A percentile compares a stretch with the other conserved stretches of the same genome.
phyloP scores from a whole-genome alignment of 2,113 vertebrate genomes.

The Tringa solitaria region DNA sequence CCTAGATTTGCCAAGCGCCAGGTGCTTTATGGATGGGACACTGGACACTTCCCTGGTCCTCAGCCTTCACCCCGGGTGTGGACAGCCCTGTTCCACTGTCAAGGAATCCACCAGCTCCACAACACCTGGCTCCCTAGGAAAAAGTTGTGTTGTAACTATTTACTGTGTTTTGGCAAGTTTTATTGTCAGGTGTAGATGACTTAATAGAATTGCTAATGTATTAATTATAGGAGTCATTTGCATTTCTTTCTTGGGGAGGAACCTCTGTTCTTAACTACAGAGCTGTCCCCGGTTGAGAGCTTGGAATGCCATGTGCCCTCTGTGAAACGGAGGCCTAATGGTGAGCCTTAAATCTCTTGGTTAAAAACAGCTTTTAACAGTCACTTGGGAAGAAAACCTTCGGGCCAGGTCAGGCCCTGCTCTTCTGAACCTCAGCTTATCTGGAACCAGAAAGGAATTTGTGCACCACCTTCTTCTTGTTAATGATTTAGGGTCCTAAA shows the following conservation, averaged over 20 bases:
- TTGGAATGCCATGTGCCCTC: not conserved
- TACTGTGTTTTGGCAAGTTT: not conserved
- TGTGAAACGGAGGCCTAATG: not conserved
- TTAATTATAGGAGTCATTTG: not conserved
- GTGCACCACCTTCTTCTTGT: not conserved
- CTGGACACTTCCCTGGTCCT: not conserved
- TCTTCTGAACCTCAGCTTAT: not conserved
- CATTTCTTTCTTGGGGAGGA: not conserved
- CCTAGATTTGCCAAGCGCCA: not conserved
- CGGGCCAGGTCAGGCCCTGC: not conserved
- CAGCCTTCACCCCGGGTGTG: not conserved
- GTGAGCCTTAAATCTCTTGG: not conserved
- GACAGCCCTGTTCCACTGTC: not conserved
- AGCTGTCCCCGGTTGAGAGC: not conserved
- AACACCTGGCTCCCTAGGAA: not conserved
- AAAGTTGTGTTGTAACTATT: not conserved
- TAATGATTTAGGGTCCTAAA: not conserved
- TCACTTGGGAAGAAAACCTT: not conserved
- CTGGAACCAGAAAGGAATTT: not conserved
- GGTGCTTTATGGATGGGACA: not conserved
- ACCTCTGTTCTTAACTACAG: not conserved
- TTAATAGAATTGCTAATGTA: not conserved
- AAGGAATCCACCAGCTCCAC: not conserved
- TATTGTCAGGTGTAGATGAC: not conserved
- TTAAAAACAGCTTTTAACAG: not conserved